Conservation (phyloP, 2,888 invertebrate species). For the Icerya purchasi region DNA sequence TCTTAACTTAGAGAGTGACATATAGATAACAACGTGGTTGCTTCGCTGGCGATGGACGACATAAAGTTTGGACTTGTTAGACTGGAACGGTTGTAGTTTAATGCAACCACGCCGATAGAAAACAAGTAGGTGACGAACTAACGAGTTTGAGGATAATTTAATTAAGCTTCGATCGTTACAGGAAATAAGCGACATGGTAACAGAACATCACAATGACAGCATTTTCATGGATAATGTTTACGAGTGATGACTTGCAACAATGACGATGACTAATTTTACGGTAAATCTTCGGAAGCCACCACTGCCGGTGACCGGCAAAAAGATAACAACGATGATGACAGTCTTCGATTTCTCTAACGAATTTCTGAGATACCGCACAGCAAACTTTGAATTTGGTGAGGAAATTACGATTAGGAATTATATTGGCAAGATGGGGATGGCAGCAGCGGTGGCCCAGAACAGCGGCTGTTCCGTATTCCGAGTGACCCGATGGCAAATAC, state of each 20-base stretch:
- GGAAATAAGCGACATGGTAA: conserved; percentile 15
- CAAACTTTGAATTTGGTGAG: conserved; percentile 68
- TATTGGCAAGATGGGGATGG: conserved; percentile 13
- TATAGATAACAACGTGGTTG: background rate
- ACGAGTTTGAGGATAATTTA: conserved; percentile 15
- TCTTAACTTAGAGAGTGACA: too few species aligned
- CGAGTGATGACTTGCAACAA: background rate
- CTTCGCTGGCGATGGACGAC: background rate
- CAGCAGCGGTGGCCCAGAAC: background rate
- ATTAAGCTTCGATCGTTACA: conserved; percentile 24
- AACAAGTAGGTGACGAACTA: background rate
- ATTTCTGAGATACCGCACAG: conserved; percentile 51
- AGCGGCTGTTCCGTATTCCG: background rate
- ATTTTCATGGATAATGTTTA: background rate
- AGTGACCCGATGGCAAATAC: background rate
- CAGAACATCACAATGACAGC: background rate
- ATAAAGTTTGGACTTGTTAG: background rate
- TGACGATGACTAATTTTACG: background rate
- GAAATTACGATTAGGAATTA: conserved; percentile 50
- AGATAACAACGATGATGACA: background rate
- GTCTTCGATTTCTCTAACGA: conserved; percentile 31
- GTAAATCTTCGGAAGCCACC: background rate
- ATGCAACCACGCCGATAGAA: background rate
- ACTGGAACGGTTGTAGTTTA: background rate
- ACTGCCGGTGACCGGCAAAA: too few species aligned